phyloP scores from a whole-genome alignment of 2,113 vertebrate species.

The Labeo catla region DNA sequence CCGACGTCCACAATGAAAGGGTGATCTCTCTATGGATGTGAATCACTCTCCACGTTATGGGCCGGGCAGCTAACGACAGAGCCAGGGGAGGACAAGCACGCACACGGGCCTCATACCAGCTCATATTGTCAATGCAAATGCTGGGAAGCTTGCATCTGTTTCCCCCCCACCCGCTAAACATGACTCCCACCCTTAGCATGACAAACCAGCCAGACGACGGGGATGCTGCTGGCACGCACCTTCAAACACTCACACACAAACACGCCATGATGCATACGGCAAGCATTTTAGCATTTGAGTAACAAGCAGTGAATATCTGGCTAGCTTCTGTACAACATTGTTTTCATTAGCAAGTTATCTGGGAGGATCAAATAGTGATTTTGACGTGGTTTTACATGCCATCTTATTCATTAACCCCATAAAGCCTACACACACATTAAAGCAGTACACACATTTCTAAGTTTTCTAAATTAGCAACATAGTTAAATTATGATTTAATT shows the following conservation, averaged over 20 bases:
- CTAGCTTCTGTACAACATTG: neutral
- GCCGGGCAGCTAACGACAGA: constrained; percentile 73
- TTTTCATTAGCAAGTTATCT: neutral
- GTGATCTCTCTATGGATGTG: constrained; percentile 65
- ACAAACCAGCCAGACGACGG: constrained; percentile 60
- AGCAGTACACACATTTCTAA: no score
- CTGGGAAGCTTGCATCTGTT: constrained; percentile 84
- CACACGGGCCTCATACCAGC: constrained; percentile 28
- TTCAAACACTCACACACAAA: constrained; percentile 7
- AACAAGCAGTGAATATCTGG: neutral
- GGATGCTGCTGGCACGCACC: constrained; percentile 44
- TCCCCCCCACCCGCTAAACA: constrained; percentile 67
- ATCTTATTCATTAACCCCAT: neutral
- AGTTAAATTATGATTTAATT: no score
- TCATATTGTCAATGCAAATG: constrained; percentile 51
- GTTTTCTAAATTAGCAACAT: no score
- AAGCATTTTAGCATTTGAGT: neutral
- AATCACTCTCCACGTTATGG: constrained; percentile 79
- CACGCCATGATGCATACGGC: neutral
- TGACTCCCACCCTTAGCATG: constrained; percentile 73
- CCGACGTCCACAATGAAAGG: constrained; percentile 56
- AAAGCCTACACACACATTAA: no score
- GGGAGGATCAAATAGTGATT: neutral
- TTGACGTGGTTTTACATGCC: neutral
- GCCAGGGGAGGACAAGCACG: constrained; percentile 77